phyloP scores from a whole-genome alignment of 2,113 vertebrate genomes.

The Hippocampus mohnikei region DNA sequence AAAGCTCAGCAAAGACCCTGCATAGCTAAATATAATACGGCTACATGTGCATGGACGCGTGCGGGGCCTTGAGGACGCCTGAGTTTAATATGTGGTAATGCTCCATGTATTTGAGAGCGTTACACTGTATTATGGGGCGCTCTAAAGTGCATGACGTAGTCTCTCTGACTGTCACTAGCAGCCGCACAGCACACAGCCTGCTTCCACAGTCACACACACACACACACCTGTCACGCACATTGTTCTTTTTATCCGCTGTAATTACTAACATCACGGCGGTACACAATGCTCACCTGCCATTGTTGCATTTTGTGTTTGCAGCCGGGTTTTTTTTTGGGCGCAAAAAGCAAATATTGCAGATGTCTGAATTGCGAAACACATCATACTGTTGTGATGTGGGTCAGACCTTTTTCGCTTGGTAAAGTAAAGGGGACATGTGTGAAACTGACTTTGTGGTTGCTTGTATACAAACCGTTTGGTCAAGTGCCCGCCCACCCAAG shows the following conservation, averaged over 20 bases:
- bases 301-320: background rate
- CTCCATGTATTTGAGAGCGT: conserved; percentile 64
- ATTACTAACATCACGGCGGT: background rate
- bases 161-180: conserved; percentile 26
- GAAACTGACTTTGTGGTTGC: too few relatives aligned
- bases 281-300: too few relatives aligned
- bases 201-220: conserved; percentile 4
- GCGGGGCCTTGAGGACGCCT: conserved; percentile 47
- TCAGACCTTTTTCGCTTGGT: too few relatives aligned
- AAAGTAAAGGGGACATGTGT: too few relatives aligned
- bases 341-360: background rate
- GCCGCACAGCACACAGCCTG: background rate
- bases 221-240: conserved; percentile 39
- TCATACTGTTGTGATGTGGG: too few relatives aligned
- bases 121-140: conserved; percentile 55
- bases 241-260: background rate
- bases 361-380: too few relatives aligned
- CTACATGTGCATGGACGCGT: conserved; percentile 44
- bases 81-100: conserved; percentile 64
- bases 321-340: background rate
- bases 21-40: conserved; percentile 60
- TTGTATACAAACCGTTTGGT: too few relatives aligned
- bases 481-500: too few relatives aligned
- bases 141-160: conserved; percentile 51
- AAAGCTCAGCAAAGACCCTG: conserved; percentile 49